Conservation (phyloP, 2,888 invertebrate genomes). For the Coenonympha glycerion region DNA sequence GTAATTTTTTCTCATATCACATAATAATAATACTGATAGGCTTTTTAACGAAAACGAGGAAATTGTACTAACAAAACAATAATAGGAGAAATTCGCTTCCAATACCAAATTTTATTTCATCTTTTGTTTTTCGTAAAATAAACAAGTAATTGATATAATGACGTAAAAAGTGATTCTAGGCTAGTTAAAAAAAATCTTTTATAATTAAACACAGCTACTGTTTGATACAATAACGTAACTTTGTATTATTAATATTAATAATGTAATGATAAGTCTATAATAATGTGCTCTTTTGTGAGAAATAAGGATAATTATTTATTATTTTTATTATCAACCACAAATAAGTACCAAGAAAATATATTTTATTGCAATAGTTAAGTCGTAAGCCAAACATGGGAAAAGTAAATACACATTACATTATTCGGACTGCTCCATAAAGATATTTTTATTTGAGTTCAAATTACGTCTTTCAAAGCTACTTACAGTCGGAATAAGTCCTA, state of each 20-base stretch:
- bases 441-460: slow-evolving; percentile 28
- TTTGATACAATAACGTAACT: too few species aligned
- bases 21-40: not conserved
- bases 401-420: slow-evolving; percentile 24
- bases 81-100: too few species aligned
- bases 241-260: not conserved
- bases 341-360: not conserved
- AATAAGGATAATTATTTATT: not conserved
- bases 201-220: too few species aligned
- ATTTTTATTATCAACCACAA: not conserved
- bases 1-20: not conserved
- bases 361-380: slow-evolving; percentile 10
- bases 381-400: slow-evolving; percentile 8
- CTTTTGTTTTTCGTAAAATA: not conserved
- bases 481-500: slow-evolving; percentile 38
- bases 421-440: slow-evolving; percentile 22
- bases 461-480: slow-evolving; percentile 24
- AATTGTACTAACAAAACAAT: not conserved
- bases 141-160: not conserved
- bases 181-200: too few species aligned
- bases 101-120: not conserved
- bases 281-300: too few species aligned
- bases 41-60: not conserved
- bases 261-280: too few species aligned
- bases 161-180: too few species aligned